Percentiles rank a stretch among this genome's conserved stretches.
phyloP scores from a whole-genome alignment of 2,888 invertebrate genomes.

The Tryphoninae sp. region DNA sequence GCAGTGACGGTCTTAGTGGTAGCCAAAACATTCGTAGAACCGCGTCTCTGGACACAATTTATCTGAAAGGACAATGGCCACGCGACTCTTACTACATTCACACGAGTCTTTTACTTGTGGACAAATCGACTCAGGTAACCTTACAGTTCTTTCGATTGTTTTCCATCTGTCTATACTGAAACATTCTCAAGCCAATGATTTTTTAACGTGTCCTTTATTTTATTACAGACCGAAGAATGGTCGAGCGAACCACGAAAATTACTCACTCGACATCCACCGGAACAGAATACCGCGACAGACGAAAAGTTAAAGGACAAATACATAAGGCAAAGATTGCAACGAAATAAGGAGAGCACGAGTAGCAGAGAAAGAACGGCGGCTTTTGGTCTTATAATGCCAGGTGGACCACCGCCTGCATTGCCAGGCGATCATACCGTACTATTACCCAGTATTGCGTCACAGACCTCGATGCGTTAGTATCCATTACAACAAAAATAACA shows the following conservation, averaged over 20 bases:
- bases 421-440: constrained; percentile 83
- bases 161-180: background rate
- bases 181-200: background rate
- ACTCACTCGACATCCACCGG: constrained; percentile 63
- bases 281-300: constrained; percentile 79
- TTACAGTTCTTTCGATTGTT: background rate
- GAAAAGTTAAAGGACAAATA: constrained; percentile 84
- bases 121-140: constrained; percentile 91
- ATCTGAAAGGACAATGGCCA: constrained; percentile 90
- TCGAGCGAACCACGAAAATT: constrained; percentile 77
- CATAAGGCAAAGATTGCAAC: constrained; percentile 83
- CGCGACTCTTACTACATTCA: constrained; percentile 87
- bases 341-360: constrained; percentile 83
- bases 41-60: constrained; percentile 90
- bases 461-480: constrained; percentile 80
- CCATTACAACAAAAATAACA: constrained; percentile 61
- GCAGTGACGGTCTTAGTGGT: constrained; percentile 83
- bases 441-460: constrained; percentile 82
- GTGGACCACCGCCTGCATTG: constrained; percentile 82
- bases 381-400: constrained; percentile 80
- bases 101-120: constrained; percentile 87
- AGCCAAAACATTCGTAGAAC: constrained; percentile 88
- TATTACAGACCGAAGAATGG: constrained; percentile 87
- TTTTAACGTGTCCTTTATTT: background rate
- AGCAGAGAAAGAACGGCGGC: constrained; percentile 81